Conservation (phyloP, 1,140 invertebrate species). For the Archivesica marissinica region DNA sequence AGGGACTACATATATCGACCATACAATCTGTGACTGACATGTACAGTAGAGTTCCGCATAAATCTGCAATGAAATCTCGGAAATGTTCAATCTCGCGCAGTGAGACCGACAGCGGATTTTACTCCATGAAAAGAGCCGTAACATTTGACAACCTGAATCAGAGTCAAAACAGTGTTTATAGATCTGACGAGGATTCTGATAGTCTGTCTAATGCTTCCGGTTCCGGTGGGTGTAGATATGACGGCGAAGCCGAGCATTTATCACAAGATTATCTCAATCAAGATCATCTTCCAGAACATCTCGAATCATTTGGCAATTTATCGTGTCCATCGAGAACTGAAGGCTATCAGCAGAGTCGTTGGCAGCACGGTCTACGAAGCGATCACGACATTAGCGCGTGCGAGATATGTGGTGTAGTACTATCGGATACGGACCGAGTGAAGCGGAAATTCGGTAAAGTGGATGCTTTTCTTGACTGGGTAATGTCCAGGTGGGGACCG, state of each 20-base stretch:
- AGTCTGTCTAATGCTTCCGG: slow-evolving; percentile 18
- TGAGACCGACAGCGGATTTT: slow-evolving; percentile 57
- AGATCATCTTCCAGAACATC: slow-evolving; percentile 37
- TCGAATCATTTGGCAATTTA: slow-evolving; percentile 38
- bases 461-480: slow-evolving; percentile 51
- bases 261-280: neutral
- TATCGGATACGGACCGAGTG: slow-evolving; percentile 39
- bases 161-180: slow-evolving; percentile 44
- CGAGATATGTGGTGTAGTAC: slow-evolving; percentile 47
- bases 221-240: neutral
- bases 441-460: slow-evolving; percentile 43
- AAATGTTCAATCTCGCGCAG: slow-evolving; percentile 32
- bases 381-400: slow-evolving; percentile 22
- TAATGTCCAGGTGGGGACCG: slow-evolving; percentile 60
- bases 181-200: slow-evolving; percentile 40
- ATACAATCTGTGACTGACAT: slow-evolving; percentile 23
- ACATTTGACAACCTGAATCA: slow-evolving; percentile 56
- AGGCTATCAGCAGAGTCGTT: neutral
- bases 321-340: neutral
- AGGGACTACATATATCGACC: slow-evolving; percentile 51
- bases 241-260: slow-evolving; percentile 6
- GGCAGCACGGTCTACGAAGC: neutral
- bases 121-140: slow-evolving; percentile 49
- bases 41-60: neutral
- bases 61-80: slow-evolving; percentile 40